These are phyloP conservation scores for Amphipyra tragopoginis DNA, from an alignment of 2,888 invertebrate genomes.

Conservation along the genomic window DNA sequence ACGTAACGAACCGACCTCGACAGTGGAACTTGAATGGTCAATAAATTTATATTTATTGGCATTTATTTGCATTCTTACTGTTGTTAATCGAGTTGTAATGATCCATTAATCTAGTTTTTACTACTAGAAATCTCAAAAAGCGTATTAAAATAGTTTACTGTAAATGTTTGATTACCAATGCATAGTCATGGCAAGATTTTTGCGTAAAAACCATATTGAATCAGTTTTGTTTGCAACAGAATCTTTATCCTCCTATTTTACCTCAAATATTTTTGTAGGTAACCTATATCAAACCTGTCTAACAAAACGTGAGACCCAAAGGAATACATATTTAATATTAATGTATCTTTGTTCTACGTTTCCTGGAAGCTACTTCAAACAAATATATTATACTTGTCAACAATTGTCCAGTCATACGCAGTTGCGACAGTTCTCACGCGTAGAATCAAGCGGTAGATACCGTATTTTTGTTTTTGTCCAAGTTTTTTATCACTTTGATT, in stretches of 20 bases:
- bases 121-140: neutral
- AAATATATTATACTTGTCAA: slow-evolving; percentile 26
- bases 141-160: neutral
- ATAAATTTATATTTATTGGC: slow-evolving; percentile 26
- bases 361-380: slow-evolving; percentile 11
- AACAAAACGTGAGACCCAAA: slow-evolving; percentile 1
- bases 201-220: neutral
- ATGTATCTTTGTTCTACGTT: slow-evolving; percentile 23
- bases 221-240: slow-evolving; percentile 1
- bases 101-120: slow-evolving; percentile 21
- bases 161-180: neutral
- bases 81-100: slow-evolving; percentile 19
- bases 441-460: slow-evolving; percentile 35
- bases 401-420: slow-evolving; percentile 23
- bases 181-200: neutral
- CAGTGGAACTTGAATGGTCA: slow-evolving; percentile 11
- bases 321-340: slow-evolving; percentile 17
- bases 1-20: slow-evolving; percentile 25
- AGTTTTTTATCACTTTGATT: slow-evolving; percentile 57
- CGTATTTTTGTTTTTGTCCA: slow-evolving; percentile 59
- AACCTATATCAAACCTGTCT: slow-evolving; percentile 16
- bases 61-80: slow-evolving; percentile 24
- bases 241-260: slow-evolving; percentile 16
- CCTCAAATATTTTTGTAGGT: slow-evolving; percentile 18
- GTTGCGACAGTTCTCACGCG: slow-evolving; percentile 62